Conservation (phyloP, 2,113 vertebrate species). For the Isurus oxyrinchus region DNA sequence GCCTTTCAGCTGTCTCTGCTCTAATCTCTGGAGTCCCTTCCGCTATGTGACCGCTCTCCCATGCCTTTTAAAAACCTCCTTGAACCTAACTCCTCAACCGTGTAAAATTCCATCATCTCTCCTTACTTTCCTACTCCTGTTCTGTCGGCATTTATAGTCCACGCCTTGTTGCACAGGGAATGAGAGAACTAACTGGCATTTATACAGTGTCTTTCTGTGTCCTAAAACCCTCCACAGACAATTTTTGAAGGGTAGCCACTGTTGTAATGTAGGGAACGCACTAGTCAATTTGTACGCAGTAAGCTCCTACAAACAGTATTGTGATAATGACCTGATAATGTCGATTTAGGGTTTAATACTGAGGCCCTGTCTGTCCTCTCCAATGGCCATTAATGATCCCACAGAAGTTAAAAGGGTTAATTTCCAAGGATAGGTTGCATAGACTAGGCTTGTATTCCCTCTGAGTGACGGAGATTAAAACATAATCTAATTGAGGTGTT, state of each 20-base stretch:
- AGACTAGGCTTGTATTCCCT: background rate
- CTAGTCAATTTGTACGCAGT: background rate
- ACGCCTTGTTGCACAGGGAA: background rate
- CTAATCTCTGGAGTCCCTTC: background rate
- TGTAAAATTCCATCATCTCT: background rate
- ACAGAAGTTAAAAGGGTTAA: background rate
- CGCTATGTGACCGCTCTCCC: background rate
- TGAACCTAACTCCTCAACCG: background rate
- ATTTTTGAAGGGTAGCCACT: background rate
- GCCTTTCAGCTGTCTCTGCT: background rate
- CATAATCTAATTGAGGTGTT: background rate
- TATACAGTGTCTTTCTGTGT: background rate
- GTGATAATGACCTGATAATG: background rate
- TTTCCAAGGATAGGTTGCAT: background rate
- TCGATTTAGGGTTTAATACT: background rate
- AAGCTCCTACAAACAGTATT: background rate
- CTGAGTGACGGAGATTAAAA: background rate
- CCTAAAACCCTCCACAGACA: background rate
- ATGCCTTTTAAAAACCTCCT: background rate
- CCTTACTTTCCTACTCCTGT: background rate
- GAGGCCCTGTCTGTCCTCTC: background rate
- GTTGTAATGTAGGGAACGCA: background rate
- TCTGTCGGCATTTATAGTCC: background rate
- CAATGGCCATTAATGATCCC: background rate
- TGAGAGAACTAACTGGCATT: background rate